Conservation (phyloP, 2,113 vertebrate genomes). For the Thymallus thymallus region DNA sequence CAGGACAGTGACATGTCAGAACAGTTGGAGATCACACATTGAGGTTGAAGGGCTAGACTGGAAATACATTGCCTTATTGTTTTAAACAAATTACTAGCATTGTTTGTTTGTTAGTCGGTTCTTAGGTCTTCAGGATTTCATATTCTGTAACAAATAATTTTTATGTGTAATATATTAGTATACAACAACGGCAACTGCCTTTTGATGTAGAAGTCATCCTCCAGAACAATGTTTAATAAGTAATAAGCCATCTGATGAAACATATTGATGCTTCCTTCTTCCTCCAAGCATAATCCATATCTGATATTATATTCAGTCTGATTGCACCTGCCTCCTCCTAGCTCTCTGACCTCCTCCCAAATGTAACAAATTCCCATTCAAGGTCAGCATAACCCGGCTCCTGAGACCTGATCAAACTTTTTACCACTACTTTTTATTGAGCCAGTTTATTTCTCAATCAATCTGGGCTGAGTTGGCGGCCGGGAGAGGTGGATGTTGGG, state of each 20-base stretch:
- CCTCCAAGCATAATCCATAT: conserved; percentile 14
- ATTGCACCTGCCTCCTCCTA: not conserved
- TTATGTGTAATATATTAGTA: not conserved
- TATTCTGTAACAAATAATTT: not conserved
- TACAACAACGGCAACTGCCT: no score
- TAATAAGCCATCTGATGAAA: conserved; percentile 28
- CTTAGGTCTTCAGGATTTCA: not conserved
- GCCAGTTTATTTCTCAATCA: conserved; percentile 7
- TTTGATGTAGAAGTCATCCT: no score
- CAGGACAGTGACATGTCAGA: not conserved
- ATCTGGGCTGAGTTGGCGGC: not conserved
- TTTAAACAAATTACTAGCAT: not conserved
- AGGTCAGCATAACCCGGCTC: conserved; percentile 3
- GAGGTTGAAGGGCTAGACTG: no score
- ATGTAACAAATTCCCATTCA: not conserved
- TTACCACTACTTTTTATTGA: not conserved
- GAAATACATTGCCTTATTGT: not conserved
- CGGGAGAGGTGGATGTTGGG: not conserved
- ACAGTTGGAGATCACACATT: not conserved
- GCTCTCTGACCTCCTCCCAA: no score
- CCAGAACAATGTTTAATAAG: conserved; percentile 34
- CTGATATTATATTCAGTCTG: conserved; percentile 1
- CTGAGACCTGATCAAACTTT: not conserved
- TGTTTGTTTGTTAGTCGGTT: no score
- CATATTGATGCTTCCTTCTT: conserved; percentile 20